Evolutionary conservation across 2,113 vertebrate species (phyloP), one percentile per base, ranked within the genome.

Genomic region (Microtus pennsylvanicus): DNA sequence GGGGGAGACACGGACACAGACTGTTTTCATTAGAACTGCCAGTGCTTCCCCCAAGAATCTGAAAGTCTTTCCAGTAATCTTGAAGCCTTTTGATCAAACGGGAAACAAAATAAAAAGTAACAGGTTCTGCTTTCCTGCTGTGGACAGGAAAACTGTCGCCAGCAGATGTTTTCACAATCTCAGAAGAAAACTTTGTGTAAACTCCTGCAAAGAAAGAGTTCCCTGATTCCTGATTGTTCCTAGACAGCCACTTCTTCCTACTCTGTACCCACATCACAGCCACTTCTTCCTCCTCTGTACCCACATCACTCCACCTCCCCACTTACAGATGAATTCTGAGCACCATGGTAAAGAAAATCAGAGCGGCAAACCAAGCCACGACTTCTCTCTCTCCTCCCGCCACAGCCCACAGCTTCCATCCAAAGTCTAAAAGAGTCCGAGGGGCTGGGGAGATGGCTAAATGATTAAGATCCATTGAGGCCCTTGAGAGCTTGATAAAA

Each of bases 71-170:
- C 24, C 7, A 21, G 83, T 78, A 50, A n/a, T 30, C 63, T 67
- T 67, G 35, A 69, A 69, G 28, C 10, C 65, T n/a, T 87, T 87
- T n/a, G 45, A n/a, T 87, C 45, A 35, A 50, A 50, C 0, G 6
- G 42, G 33, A 87, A 69, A 50, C 28, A 47, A 65, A 67, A 47
- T 50, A 35, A 47, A 35, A 87, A 35, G 22, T 24, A 47, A n/a
- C 24, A 50, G 30, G 17, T 16, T 87, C 65, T 70, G 65, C 70
- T 69, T 24, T 45, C 65, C 45, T 50, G 13, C 30, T 50, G 11
- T n/a, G 13, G 1, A 45, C 4, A 30, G 1, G 13, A 35, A 69
- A 35, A 4, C 63, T 35, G 4, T 35, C 0, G 7, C 16, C 30
- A 69, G 45, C 30, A 50, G 85, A 70, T 50, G 85, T 82, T 24